Base-by-base conservation (phyloP, 2,113 vertebrate species). In the Sisor rabdophorus region DNA sequence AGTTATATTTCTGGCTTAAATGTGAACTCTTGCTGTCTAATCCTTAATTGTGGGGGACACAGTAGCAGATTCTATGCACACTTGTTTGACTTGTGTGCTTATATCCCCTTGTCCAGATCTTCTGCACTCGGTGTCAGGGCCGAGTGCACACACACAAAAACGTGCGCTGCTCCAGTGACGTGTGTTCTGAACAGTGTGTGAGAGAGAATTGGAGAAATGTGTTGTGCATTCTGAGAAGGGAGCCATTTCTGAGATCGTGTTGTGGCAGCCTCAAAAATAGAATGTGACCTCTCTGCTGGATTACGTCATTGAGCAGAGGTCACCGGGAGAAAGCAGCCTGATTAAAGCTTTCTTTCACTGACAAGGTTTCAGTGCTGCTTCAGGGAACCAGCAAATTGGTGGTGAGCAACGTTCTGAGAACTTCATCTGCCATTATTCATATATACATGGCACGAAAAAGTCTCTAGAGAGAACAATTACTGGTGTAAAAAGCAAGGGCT, bases 261-360 rank as follows among this genome's bases (percentile, higher is more conserved):
- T 61, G 17, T 22, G 30, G 24, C 58, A 32, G 56, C 44, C 56
- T 48, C 55, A 55, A 30, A 28, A 47, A 22, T 65, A 22, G 63
- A 24, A 20, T 24, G 40, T 17, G 44, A 69, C 65, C 47, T 69
- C 47, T 69, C 47, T 69, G 65, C 65, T 52, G 10, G 26, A 52
- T 52, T 30, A 69, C 65, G 47, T 69, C 26, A 63, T 63, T 12
- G 13, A 30, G 40, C 22, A 30, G 44, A 74, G 19, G 65, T 69
- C 65, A 30, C 47, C 5, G 17, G 19, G 10, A 30, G 52, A 17
- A 52, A 69, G 47, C 24, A 30, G 4, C 16, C 47, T 69, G 65
- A 69, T 69, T 69, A 69, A 69, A 69, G 50, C 65, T 47, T 17
- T 68, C 65, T 69, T 69, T 24, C 26, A 20, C 24, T 52, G 65